Percentiles rank a stretch among this genome's conserved stretches.
These are phyloP conservation scores for Paralvinella palmiformis DNA, from an alignment of 1,140 invertebrate genomes.

Conservation along the genomic window DNA sequence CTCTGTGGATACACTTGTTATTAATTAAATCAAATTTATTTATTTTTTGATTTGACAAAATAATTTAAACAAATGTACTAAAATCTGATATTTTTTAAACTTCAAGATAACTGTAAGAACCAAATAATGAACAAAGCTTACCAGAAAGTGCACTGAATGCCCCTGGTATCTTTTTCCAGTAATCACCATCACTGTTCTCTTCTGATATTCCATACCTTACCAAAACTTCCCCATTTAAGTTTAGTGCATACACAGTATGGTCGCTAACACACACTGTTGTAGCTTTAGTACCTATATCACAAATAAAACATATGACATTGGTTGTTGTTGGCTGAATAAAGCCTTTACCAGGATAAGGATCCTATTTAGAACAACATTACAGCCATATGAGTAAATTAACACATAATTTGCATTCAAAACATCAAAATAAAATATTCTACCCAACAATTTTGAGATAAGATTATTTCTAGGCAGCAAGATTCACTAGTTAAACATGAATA, in stretches of 20 bases:
- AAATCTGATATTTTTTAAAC: neutral
- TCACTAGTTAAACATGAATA: too few relatives aligned
- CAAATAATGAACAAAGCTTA: slow-evolving; percentile 25
- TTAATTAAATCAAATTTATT: neutral
- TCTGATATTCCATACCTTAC: slow-evolving; percentile 52
- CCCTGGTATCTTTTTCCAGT: slow-evolving; percentile 56
- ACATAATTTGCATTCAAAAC: neutral
- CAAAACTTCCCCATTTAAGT: slow-evolving; percentile 51
- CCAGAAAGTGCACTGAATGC: slow-evolving; percentile 50
- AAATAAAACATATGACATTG: neutral
- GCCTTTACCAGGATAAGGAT: neutral
- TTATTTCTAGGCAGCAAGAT: neutral
- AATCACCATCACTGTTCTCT: slow-evolving; percentile 55
- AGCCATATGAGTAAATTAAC: neutral
- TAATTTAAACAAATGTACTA: slow-evolving; percentile 5
- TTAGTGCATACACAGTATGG: slow-evolving; percentile 54
- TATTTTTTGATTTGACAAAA: neutral
- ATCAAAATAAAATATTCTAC: neutral
- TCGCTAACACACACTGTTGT: slow-evolving; percentile 52
- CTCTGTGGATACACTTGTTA: neutral
- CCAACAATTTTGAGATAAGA: neutral
- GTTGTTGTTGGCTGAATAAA: neutral
- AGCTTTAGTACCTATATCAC: slow-evolving; percentile 49
- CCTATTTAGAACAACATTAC: neutral
- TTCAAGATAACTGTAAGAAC: neutral